Evolutionary conservation across 2,113 vertebrate genomes (phyloP).

Genomic region (Coracopsis vasa): DNA sequence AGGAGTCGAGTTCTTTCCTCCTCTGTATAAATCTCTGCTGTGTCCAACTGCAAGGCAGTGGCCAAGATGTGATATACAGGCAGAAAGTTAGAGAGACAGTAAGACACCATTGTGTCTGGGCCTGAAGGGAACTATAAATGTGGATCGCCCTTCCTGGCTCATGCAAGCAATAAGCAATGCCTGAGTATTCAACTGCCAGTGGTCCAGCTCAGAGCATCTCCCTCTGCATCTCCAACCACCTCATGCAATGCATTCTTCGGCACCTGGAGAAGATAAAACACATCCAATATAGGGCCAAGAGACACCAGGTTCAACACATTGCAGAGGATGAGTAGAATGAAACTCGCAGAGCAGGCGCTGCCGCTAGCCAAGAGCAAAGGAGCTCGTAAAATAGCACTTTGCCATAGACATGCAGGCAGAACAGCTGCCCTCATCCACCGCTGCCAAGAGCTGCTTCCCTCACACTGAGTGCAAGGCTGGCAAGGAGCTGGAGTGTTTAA

Average conservation of each 20-base stretch:
- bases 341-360: accelerated
- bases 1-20: neutral
- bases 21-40: neutral
- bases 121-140: neutral
- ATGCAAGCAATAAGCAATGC: neutral
- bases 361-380: neutral
- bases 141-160: neutral
- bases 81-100: neutral
- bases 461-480: neutral
- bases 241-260: neutral
- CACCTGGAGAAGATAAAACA: neutral
- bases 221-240: neutral
- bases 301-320: neutral
- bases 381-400: neutral
- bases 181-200: neutral
- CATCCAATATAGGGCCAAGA: accelerated
- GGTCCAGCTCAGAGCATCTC: neutral
- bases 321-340: neutral
- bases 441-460: neutral
- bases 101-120: neutral
- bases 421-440: neutral
- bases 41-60: neutral
- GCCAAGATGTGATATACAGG: neutral
- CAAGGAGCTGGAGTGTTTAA: neutral
- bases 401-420: neutral